phyloP scores from a whole-genome alignment of 2,113 vertebrate genomes.

The Malurus cyaneus region DNA sequence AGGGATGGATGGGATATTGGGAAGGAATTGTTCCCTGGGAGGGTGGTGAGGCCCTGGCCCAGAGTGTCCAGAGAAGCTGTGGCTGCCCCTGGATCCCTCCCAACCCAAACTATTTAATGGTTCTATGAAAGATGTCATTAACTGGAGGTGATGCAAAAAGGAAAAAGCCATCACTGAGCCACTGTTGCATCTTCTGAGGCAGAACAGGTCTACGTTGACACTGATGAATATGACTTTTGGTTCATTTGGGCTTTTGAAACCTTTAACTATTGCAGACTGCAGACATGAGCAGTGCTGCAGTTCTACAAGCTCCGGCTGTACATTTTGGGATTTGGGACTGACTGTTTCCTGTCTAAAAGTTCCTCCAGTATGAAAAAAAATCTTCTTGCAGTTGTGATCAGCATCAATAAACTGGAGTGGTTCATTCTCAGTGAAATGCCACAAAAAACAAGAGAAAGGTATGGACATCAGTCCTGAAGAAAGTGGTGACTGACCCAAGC shows the following conservation, averaged over 20 bases:
- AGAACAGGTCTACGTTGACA: background rate
- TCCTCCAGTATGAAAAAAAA: background rate
- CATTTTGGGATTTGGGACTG: too few species aligned
- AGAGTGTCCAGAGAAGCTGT: background rate
- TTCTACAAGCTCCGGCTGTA: background rate
- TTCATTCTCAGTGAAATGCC: background rate
- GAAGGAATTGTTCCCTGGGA: background rate
- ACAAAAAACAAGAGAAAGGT: background rate
- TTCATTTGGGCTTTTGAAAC: background rate
- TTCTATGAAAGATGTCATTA: background rate
- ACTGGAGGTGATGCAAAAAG: background rate
- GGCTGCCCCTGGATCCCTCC: background rate
- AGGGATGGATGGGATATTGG: background rate
- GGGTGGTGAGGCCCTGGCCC: background rate
- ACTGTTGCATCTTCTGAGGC: background rate
- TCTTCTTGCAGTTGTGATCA: background rate
- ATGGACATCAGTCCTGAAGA: background rate
- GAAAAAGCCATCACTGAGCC: background rate
- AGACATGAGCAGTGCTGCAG: rapidly evolving
- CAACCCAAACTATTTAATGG: background rate
- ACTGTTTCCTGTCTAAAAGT: background rate
- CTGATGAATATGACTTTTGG: background rate
- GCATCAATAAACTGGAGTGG: background rate
- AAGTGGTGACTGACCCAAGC: background rate
- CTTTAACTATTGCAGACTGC: background rate